Base-by-base conservation (phyloP, 2,888 invertebrate genomes). In the Panzeria rudis region DNA sequence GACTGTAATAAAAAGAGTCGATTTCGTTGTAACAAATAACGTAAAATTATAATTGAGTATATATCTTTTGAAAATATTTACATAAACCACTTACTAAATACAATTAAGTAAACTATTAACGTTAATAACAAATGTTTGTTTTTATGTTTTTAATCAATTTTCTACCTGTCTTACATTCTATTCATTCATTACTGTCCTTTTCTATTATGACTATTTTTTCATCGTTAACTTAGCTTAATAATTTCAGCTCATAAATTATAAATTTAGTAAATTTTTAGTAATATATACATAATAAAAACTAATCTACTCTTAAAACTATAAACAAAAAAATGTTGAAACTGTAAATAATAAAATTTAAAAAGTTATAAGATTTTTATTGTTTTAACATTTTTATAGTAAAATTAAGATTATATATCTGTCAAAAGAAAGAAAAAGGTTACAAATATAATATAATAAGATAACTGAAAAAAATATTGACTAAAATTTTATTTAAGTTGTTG, bases 211-310 rank as follows among this genome's bases (percentile, higher is more conserved):
- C 56, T 44, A 35, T 54, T 38, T 56, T 59, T 68, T 61, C 35
- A 73, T 59, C 69, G 35, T 75, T 69, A 72, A 75, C 68, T 73
- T 78, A 85, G 82, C 29, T 77, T 78, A 82, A 85, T 78, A 54
- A 25, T 64, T 78, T 77, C 71, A 62, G 84, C 76, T 77, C 72
- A 81, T 78, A 81, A 78, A 78, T 82, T 82, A 82, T 73, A 75
- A 82, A 79, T 71, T 82, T 82, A 82, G 85, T 79, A 82, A 82
- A 85, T 85, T 84, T 80, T 69, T 81, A 78, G 73, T 78, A 64
- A 81, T 73, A 73, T 64, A 81, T 64, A 77, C 29, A 61, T n/a
- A 62, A 41, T 41, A 35, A 62, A 32, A n/a, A n/a, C n/a, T 32
- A 44, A 61, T 72, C 64, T 35, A 66, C n/a, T 66, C 54, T 52